Conservation (phyloP, 2,888 invertebrate genomes). For the Theretra japonica region DNA sequence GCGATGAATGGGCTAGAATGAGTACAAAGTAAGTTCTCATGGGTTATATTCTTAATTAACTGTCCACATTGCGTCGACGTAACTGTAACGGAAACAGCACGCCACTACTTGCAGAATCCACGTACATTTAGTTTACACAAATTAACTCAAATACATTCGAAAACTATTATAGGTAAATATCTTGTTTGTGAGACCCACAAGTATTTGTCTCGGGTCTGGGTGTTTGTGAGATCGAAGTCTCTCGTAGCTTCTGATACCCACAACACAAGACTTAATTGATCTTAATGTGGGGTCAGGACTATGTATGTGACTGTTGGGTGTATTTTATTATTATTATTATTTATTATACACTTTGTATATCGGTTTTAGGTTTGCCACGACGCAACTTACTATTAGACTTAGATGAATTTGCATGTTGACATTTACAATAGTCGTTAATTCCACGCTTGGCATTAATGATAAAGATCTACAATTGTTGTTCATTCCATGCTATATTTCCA, state of each 20-base stretch:
- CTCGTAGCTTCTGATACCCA: no score
- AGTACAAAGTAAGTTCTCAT: constrained; percentile 50
- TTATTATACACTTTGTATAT: no score
- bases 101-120: neutral
- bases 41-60: constrained; percentile 55
- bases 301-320: no score
- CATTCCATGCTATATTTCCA: no score
- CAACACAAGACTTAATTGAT: no score
- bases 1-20: constrained; percentile 39
- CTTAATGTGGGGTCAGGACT: no score
- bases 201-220: no score
- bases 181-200: no score
- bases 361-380: neutral
- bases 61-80: constrained; percentile 45
- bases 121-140: constrained; percentile 10
- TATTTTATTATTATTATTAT: no score
- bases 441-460: no score
- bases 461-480: no score
- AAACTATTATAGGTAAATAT: neutral
- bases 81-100: constrained; percentile 4
- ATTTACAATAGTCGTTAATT: neutral
- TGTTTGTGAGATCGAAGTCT: no score
- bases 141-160: neutral
- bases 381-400: neutral
- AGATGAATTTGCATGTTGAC: neutral